Percentiles rank a stretch among this genome's conserved stretches.
Conservation (phyloP, 2,113 vertebrate species). For the Siniperca chuatsi region DNA sequence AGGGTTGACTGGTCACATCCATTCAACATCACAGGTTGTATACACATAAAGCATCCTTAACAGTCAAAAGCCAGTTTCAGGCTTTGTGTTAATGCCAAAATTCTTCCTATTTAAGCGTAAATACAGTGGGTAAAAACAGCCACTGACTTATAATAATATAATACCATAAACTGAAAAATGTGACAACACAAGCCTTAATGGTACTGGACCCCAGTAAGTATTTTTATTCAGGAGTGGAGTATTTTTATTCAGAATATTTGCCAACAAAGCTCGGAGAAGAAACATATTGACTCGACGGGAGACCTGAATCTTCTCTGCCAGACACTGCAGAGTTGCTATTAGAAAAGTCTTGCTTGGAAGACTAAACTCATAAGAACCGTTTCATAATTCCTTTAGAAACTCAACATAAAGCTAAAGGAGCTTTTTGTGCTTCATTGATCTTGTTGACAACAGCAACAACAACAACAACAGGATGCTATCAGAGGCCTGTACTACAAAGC, state of each 20-base stretch:
- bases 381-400: conserved; percentile 46
- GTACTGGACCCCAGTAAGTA: neutral
- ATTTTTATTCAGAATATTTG: conserved; percentile 1
- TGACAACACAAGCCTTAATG: neutral
- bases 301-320: conserved; percentile 36
- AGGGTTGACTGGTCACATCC: neutral
- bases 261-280: conserved; percentile 20
- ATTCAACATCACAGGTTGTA: neutral
- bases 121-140: neutral
- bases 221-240: conserved; percentile 10
- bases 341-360: conserved; percentile 27
- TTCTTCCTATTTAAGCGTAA: neutral
- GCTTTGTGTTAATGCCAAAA: neutral
- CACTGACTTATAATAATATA: neutral
- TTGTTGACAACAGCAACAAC: conserved; percentile 35
- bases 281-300: conserved; percentile 44
- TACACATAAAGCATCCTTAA: neutral
- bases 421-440: conserved; percentile 35
- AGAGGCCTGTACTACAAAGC: too few relatives aligned
- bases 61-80: neutral
- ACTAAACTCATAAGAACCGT: conserved; percentile 27
- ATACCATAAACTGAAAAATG: neutral
- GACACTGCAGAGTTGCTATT: conserved; percentile 23
- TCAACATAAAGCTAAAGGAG: conserved; percentile 28
- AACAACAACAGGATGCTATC: conserved; percentile 40